Percentiles rank a stretch among this genome's conserved stretches.
Conservation (phyloP, 2,888 invertebrate species). For the Platerodrilus igneus region DNA sequence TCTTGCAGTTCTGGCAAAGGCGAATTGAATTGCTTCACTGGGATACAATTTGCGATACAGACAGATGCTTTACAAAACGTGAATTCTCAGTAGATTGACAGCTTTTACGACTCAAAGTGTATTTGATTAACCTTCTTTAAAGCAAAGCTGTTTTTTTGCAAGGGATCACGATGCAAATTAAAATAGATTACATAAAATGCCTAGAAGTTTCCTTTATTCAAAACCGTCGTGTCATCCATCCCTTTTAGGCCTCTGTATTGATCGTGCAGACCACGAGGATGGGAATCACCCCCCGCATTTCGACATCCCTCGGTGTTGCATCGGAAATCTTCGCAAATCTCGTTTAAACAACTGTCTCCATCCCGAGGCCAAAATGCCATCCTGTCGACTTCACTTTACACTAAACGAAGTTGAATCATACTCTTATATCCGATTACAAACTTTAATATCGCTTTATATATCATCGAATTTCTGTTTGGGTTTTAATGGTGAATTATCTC, state of each 20-base stretch:
- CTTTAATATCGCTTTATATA: constrained; percentile 20
- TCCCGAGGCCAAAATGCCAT: constrained; percentile 29
- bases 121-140: no score
- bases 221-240: no score
- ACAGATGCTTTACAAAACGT: no score
- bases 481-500: constrained; percentile 5
- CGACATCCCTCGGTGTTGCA: constrained; percentile 33
- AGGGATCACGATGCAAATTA: no score
- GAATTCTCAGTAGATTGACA: no score
- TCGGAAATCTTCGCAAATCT: constrained; percentile 41
- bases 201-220: no score
- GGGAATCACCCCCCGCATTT: constrained; percentile 40
- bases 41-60: no score
- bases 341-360: constrained; percentile 37
- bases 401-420: constrained; percentile 17
- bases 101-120: no score
- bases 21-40: no score
- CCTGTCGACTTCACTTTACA: constrained; percentile 27
- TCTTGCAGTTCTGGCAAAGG: no score
- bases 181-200: no score
- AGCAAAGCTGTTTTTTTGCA: no score
- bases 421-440: constrained; percentile 17
- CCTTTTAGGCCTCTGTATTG: constrained; percentile 40
- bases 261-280: constrained; percentile 43
- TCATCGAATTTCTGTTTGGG: constrained; percentile 6